Percentiles rank a stretch among this genome's conserved stretches.
Conservation (phyloP, 2,888 invertebrate species). For the Tetheella fluctuosa region DNA sequence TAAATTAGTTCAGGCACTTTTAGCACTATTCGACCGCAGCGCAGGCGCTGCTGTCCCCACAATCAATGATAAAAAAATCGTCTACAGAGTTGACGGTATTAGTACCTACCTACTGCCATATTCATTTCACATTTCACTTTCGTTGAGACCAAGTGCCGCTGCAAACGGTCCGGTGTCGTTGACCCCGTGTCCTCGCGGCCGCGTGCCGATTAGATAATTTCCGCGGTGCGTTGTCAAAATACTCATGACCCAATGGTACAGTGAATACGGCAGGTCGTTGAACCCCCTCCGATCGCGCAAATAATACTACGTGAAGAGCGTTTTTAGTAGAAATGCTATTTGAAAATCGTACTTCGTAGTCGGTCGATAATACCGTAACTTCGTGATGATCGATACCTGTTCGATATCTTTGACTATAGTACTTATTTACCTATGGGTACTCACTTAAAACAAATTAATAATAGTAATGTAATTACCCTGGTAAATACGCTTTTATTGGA, state of each 20-base stretch:
- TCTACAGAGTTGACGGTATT: constrained; percentile 52
- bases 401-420: constrained; percentile 21
- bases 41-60: not conserved
- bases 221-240: constrained; percentile 82
- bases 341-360: constrained; percentile 61
- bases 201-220: constrained; percentile 84
- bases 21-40: too few relatives aligned
- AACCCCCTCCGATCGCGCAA: constrained; percentile 63
- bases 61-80: constrained; percentile 60
- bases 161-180: constrained; percentile 69
- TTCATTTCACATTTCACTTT: constrained; percentile 79
- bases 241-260: constrained; percentile 83
- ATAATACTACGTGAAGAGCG: constrained; percentile 54
- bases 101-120: constrained; percentile 45
- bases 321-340: constrained; percentile 41
- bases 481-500: too few relatives aligned
- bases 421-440: constrained; percentile 22
- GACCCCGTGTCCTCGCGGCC: constrained; percentile 78
- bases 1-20: too few relatives aligned
- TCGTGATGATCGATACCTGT: constrained; percentile 37
- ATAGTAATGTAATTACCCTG: too few relatives aligned
- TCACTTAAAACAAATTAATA: too few relatives aligned
- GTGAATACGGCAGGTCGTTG: constrained; percentile 73
- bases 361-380: constrained; percentile 56
- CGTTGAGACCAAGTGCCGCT: constrained; percentile 59